phyloP scores from a whole-genome alignment of 2,888 invertebrate genomes.

The Chrysina gloriosa region DNA sequence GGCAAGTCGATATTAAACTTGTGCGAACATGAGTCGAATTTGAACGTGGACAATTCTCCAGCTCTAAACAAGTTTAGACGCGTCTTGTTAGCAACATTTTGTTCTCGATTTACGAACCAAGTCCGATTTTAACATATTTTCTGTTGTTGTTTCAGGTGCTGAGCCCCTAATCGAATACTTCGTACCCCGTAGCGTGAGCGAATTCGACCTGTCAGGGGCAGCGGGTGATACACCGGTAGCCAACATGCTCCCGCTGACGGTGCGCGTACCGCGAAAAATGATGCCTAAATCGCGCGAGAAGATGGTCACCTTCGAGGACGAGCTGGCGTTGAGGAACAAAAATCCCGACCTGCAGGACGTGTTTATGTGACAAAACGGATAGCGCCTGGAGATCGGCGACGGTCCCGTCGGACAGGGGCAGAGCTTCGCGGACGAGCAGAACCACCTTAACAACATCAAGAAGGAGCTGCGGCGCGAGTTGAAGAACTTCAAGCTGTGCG shows the following conservation, averaged over 20 bases:
- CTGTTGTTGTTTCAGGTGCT: slow-evolving; percentile 58
- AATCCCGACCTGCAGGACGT: slow-evolving; percentile 74
- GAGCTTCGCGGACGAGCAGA: slow-evolving; percentile 31
- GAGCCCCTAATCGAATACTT: slow-evolving; percentile 83
- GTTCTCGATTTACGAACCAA: too few relatives aligned
- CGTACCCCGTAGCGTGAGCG: slow-evolving; percentile 85
- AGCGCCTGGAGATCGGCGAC: slow-evolving; percentile 55
- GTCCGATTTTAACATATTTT: background rate
- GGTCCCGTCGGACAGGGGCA: slow-evolving; percentile 48
- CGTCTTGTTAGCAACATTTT: too few relatives aligned
- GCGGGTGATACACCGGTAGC: slow-evolving; percentile 68
- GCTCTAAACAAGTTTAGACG: too few relatives aligned
- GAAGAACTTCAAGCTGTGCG: slow-evolving; percentile 63
- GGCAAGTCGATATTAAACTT: too few relatives aligned
- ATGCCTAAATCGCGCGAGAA: slow-evolving; percentile 72
- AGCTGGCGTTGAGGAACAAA: slow-evolving; percentile 66
- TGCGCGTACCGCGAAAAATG: slow-evolving; percentile 59
- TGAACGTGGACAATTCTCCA: too few relatives aligned
- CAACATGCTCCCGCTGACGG: slow-evolving; percentile 61
- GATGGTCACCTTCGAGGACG: slow-evolving; percentile 86
- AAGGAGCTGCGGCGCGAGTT: slow-evolving; percentile 41
- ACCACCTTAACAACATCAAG: slow-evolving; percentile 37
- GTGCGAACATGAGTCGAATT: too few relatives aligned
- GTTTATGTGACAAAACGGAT: slow-evolving; percentile 80
- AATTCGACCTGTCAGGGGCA: slow-evolving; percentile 79